Conservation (phyloP, 2,888 invertebrate genomes). For the Fragum fragum region DNA sequence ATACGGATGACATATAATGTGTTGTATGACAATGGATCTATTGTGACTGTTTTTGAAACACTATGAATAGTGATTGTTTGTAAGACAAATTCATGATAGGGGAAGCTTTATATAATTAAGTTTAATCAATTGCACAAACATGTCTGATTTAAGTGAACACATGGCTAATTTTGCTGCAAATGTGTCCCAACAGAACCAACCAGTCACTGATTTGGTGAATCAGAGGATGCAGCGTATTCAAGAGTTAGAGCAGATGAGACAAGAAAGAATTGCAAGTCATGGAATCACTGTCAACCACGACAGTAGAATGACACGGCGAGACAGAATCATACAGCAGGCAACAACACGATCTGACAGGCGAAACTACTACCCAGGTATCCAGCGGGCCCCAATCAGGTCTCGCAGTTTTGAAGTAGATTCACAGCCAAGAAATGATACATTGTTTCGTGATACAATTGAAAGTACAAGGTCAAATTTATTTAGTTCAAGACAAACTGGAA, state of each 20-base stretch:
- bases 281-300: not conserved
- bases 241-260: conserved; percentile 60
- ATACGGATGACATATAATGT: not conserved
- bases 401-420: conserved; percentile 48
- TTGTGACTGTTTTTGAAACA: not conserved
- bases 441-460: conserved; percentile 55
- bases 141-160: conserved; percentile 24
- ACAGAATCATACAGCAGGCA: conserved; percentile 39
- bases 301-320: conserved; percentile 35
- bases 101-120: no score
- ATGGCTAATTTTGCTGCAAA: conserved; percentile 34
- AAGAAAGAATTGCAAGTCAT: conserved; percentile 17
- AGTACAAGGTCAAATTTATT: conserved; percentile 47
- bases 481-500: conserved; percentile 36
- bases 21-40: not conserved
- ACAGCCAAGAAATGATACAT: conserved; percentile 18
- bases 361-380: conserved; percentile 34
- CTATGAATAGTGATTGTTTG: not conserved
- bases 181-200: conserved; percentile 22
- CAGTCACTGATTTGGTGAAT: conserved; percentile 31
- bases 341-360: conserved; percentile 45
- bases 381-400: conserved; percentile 51
- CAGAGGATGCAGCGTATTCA: conserved; percentile 60
- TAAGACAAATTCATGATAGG: not conserved
- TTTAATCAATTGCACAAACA: not conserved